These are phyloP conservation scores for Cacoxenus indagator DNA, from an alignment of 2,888 invertebrate genomes.

Conservation along the genomic window DNA sequence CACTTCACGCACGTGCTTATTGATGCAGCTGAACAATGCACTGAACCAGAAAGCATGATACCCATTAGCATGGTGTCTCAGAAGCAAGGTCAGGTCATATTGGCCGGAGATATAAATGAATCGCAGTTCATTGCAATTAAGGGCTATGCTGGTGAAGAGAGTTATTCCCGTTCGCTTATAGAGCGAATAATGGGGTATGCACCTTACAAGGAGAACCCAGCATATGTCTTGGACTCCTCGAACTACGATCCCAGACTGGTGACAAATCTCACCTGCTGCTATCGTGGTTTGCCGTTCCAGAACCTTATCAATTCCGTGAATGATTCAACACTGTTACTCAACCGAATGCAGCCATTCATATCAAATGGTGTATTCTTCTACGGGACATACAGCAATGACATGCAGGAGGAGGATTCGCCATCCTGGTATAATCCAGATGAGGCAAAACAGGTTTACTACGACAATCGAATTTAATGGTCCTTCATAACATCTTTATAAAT, in stretches of 20 bases:
- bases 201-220: conserved; percentile 77
- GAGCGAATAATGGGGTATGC: conserved; percentile 77
- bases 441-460: conserved; percentile 60
- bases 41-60: conserved; percentile 91
- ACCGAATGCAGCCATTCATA: conserved; percentile 36
- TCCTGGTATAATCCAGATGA: conserved; percentile 93
- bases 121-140: conserved; percentile 87
- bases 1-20: conserved; percentile 93
- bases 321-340: conserved; percentile 66
- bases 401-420: conserved; percentile 82
- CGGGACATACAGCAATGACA: conserved; percentile 79
- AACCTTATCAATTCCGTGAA: conserved; percentile 72
- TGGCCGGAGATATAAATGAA: conserved; percentile 91
- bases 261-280: conserved; percentile 88
- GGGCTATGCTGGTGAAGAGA: conserved; percentile 75
- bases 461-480: neutral
- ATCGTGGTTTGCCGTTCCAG: conserved; percentile 85
- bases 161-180: conserved; percentile 81
- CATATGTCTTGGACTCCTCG: conserved; percentile 72
- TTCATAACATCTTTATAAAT: neutral
- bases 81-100: conserved; percentile 76
- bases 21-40: conserved; percentile 95
- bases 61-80: conserved; percentile 79
- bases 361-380: conserved; percentile 75
- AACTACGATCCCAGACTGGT: conserved; percentile 86